Base-by-base conservation (phyloP, 2,797 vertebrate genomes). In the Acipenser ruthenus region DNA sequence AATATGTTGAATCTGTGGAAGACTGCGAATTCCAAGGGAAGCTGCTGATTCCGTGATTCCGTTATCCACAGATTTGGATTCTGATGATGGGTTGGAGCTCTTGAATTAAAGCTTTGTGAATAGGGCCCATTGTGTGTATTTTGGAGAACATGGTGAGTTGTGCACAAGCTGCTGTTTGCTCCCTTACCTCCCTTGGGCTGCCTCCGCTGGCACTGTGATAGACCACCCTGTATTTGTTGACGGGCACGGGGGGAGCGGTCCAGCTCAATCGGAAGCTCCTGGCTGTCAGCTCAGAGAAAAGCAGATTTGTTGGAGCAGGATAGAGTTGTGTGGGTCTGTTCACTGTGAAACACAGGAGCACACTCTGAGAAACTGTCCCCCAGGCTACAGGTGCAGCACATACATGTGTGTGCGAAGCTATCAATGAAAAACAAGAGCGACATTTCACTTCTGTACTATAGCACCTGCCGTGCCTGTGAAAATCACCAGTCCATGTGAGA, bases 241-340 rank as follows among this genome's bases (percentile, higher is more conserved):
- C 90, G 1, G 64, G 65, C 7, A 79, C 81, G 0, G 65, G 49
- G 4, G 93, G 91, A 15, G 86, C 84, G 10, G 71, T 92, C 96
- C 95, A 98, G 77, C 89, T 88, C 70, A 98, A 81, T 66, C 77
- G 83, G 79, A 95, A 83, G 63, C 91, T 92, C 74, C 87, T 92
- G 52, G 93, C 88, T 49, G 92, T 93, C 77, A 96, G 83, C 5
- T 89, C 84, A 56, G 88, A 92, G 73, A 94, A 88, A 15, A 85
- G 83, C 52, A 97, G 87, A 73, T 92, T 85, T 1, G 86, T 86
- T 3, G 94, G 92, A 68, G 88, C 88, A 0, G 92, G 86, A 71
- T 90, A 84, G 2, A 83, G 79, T 49, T 76, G 68, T 15, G 87
- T 89, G 37, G 89, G 86, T 1, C 60, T 79, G 23, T 87, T 84